A percentile compares a stretch with the other conserved stretches of the same genome.
Evolutionary conservation across 2,797 vertebrate species (phyloP).

Genomic region (Discoglossus pictus): DNA sequence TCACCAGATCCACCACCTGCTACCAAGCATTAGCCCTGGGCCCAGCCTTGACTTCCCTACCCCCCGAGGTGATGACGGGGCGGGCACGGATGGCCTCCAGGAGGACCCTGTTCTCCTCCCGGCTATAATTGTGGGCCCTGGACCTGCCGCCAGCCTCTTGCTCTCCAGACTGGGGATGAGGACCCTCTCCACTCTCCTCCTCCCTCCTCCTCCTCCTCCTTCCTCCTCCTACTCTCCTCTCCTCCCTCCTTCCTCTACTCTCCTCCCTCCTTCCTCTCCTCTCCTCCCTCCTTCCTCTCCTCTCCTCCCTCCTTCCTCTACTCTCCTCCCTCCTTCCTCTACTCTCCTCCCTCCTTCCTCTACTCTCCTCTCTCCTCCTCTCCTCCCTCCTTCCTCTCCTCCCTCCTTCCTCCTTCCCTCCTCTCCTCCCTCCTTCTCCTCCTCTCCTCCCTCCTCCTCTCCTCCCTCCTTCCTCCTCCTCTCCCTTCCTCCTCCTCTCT

Average conservation of each 20-base stretch:
- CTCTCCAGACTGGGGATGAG: too few relatives aligned
- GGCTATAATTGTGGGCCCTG: too few relatives aligned
- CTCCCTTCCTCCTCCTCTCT: neutral
- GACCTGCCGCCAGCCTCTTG: too few relatives aligned
- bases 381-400: neutral
- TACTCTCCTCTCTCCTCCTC: neutral
- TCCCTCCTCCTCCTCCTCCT: neutral
- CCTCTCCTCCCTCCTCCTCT: too few relatives aligned
- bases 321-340: neutral
- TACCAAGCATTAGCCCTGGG: too few relatives aligned
- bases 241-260: neutral
- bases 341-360: neutral
- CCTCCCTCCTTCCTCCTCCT: neutral
- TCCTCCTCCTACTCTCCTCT: neutral
- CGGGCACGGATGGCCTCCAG: too few relatives aligned
- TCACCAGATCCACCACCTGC: too few relatives aligned
- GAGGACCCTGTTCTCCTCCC: too few relatives aligned
- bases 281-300: neutral
- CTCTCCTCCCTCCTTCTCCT: neutral
- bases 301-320: neutral
- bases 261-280: neutral
- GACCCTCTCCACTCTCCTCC: too few relatives aligned
- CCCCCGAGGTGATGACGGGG: too few relatives aligned
- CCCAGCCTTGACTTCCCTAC: too few relatives aligned
- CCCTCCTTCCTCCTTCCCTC: neutral